Evolutionary conservation across 2,888 invertebrate genomes (phyloP).

Genomic region (Erpobdella octoculata): DNA sequence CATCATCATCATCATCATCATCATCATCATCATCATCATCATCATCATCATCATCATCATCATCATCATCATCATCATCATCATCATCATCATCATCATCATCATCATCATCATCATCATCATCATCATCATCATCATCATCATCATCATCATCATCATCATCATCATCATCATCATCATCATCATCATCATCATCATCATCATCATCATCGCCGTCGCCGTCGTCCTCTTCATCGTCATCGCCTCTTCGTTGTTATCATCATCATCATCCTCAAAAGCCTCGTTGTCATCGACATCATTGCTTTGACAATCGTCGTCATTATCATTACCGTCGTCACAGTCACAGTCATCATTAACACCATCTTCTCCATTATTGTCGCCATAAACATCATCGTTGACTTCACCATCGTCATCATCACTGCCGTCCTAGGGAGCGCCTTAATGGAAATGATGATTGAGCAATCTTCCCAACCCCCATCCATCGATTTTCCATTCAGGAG

Average conservation of each 20-base stretch:
- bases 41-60: slow-evolving; percentile 4
- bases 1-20: slow-evolving; percentile 21
- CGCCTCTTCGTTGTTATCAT: neutral
- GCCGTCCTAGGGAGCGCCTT: neutral
- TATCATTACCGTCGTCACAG: neutral
- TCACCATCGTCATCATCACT: neutral
- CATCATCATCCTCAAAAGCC: neutral
- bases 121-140: slow-evolving; percentile 18
- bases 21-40: slow-evolving; percentile 24
- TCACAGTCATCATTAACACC: neutral
- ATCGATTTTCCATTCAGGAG: no score
- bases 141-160: neutral
- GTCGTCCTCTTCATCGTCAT: neutral
- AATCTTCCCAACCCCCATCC: no score
- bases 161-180: neutral
- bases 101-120: neutral
- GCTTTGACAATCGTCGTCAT: neutral
- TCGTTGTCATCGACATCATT: neutral
- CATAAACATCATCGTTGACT: neutral
- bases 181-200: neutral
- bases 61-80: slow-evolving; percentile 1
- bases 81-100: slow-evolving; percentile 12
- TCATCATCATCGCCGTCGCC: neutral
- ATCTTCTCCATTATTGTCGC: neutral
- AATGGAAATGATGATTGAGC: no score